These are phyloP conservation scores for Scaptomyza reducta DNA, from an alignment of 2,888 invertebrate species.

Conservation along the genomic window DNA sequence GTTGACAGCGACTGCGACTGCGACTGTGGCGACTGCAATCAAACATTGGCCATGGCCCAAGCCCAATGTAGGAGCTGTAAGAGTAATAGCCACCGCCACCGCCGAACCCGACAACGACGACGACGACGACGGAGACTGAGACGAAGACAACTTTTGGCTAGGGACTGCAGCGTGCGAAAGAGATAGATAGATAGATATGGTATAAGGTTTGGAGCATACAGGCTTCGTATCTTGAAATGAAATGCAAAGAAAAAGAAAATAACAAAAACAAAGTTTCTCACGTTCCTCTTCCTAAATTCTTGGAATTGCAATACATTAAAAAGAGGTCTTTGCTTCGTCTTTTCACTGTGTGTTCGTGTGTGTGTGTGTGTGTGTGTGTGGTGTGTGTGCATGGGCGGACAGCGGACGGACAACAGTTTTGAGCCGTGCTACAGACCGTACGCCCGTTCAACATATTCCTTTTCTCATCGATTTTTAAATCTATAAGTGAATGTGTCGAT, in stretches of 20 bases:
- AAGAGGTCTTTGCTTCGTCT: slow-evolving; percentile 81
- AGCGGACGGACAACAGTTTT: slow-evolving; percentile 72
- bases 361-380: slow-evolving; percentile 52
- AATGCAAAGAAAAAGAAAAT: slow-evolving; percentile 81
- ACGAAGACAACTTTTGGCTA: slow-evolving; percentile 41
- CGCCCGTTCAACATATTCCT: slow-evolving; percentile 75
- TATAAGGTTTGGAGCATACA: slow-evolving; percentile 65
- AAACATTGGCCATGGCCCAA: slow-evolving; percentile 65
- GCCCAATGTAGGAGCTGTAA: slow-evolving; percentile 70
- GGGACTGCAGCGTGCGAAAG: slow-evolving; percentile 35
- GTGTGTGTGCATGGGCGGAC: slow-evolving; percentile 66
- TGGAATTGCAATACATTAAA: slow-evolving; percentile 84
- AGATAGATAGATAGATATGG: slow-evolving; percentile 29
- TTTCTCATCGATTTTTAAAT: slow-evolving; percentile 80
- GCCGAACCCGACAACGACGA: slow-evolving; percentile 17
- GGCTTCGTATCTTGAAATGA: slow-evolving; percentile 79
- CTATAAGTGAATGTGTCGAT: slow-evolving; percentile 78
- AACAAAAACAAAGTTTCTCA: slow-evolving; percentile 84
- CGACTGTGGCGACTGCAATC: slow-evolving; percentile 56
- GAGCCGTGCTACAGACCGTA: slow-evolving; percentile 68
- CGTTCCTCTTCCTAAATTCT: slow-evolving; percentile 84
- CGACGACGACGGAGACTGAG: slow-evolving; percentile 12
- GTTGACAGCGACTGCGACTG: slow-evolving; percentile 17
- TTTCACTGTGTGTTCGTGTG: slow-evolving; percentile 36
- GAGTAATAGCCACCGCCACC: slow-evolving; percentile 63